These are phyloP conservation scores for Plebejus anna DNA, from an alignment of 2,888 invertebrate species.

Conservation along the genomic window DNA sequence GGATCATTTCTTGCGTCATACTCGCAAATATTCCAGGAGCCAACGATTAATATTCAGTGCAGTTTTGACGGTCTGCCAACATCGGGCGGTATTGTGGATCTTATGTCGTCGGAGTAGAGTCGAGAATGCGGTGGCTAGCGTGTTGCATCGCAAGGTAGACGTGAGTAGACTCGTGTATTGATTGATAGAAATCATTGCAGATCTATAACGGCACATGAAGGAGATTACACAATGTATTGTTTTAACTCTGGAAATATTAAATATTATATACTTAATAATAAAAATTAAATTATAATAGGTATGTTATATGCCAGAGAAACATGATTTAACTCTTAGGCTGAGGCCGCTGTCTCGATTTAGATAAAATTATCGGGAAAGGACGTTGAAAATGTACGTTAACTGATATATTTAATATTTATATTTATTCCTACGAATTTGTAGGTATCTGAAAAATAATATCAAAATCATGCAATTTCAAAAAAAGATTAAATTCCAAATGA, in stretches of 20 bases:
- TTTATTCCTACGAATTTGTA: no score
- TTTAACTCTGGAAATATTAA: neutral
- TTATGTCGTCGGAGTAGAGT: neutral
- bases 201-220: conserved; percentile 55
- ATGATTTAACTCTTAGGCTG: no score
- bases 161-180: conserved; percentile 56
- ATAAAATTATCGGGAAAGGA: no score
- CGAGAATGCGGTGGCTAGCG: neutral
- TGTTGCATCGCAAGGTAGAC: conserved; percentile 50
- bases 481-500: no score
- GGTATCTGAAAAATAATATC: no score
- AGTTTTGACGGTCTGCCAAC: conserved; percentile 23
- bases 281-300: no score
- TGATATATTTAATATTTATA: no score
- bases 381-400: no score
- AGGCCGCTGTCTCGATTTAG: no score
- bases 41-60: conserved; percentile 26
- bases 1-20: conserved; percentile 22
- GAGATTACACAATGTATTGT: neutral
- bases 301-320: no score
- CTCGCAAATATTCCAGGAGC: conserved; percentile 19
- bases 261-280: neutral
- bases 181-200: conserved; percentile 50
- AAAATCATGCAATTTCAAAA: no score
- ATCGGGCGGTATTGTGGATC: neutral